phyloP scores from a whole-genome alignment of 2,888 invertebrate species.

The Oxytorus armatus region DNA sequence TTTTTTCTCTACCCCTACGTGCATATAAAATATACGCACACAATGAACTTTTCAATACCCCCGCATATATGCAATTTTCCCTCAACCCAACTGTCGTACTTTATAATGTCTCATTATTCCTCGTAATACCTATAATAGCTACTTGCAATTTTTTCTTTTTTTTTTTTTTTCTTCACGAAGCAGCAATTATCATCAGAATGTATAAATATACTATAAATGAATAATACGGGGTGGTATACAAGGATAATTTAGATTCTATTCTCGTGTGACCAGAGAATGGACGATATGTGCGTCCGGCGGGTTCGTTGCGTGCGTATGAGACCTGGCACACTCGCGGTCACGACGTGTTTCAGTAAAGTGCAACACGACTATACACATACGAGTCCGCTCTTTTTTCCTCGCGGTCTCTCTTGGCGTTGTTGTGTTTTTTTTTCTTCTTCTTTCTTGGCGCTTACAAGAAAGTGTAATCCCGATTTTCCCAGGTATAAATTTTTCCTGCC shows the following conservation, averaged over 20 bases:
- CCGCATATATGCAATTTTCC: slow-evolving; percentile 47
- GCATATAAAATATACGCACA: background rate
- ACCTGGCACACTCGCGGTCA: slow-evolving; percentile 39
- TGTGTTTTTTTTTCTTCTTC: slow-evolving; percentile 32
- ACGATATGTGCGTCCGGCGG: slow-evolving; percentile 66
- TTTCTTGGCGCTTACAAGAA: slow-evolving; percentile 52
- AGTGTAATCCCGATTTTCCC: slow-evolving; percentile 78
- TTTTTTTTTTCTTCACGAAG: slow-evolving; percentile 31
- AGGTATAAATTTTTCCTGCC: slow-evolving; percentile 78
- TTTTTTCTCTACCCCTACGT: background rate
- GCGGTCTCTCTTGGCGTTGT: slow-evolving; percentile 42
- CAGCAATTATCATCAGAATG: slow-evolving; percentile 65
- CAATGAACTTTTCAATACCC: slow-evolving; percentile 2
- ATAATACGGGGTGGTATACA: slow-evolving; percentile 48
- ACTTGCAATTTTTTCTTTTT: slow-evolving; percentile 44
- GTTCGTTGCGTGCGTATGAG: slow-evolving; percentile 62
- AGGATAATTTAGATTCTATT: slow-evolving; percentile 71
- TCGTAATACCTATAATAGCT: slow-evolving; percentile 57
- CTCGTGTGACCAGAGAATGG: slow-evolving; percentile 51
- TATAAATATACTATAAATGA: slow-evolving; percentile 61
- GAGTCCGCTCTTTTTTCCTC: slow-evolving; percentile 21
- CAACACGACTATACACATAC: slow-evolving; percentile 29
- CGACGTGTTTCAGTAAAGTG: slow-evolving; percentile 48
- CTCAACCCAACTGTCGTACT: slow-evolving; percentile 43
- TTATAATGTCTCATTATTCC: slow-evolving; percentile 56